Conservation (phyloP, 2,797 vertebrate genomes). For the Periparus ater region DNA sequence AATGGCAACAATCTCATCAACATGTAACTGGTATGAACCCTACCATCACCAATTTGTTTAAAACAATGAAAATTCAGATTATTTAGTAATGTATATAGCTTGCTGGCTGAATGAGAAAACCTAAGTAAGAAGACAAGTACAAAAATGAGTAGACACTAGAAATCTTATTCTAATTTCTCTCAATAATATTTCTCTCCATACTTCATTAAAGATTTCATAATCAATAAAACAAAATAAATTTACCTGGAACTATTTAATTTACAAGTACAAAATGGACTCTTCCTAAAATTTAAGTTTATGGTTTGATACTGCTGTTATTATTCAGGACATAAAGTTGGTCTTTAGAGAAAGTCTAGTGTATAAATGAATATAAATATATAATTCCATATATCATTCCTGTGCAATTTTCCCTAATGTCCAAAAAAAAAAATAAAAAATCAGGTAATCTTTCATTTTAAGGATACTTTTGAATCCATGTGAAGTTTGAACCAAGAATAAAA, state of each 20-base stretch:
- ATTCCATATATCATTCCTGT: neutral
- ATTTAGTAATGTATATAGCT: neutral
- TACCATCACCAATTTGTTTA: neutral
- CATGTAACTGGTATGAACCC: neutral
- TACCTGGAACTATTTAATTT: neutral
- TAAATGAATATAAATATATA: neutral
- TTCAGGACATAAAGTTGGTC: neutral
- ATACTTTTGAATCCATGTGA: neutral
- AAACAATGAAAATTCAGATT: neutral
- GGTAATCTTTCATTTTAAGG: neutral
- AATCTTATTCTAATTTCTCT: neutral
- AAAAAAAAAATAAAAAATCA: neutral
- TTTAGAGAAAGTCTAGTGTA: neutral
- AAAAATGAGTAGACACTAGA: neutral
- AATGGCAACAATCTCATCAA: neutral
- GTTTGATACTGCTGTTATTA: neutral
- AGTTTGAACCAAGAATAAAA: neutral
- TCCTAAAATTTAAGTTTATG: neutral
- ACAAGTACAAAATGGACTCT: neutral
- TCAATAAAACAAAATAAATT: neutral
- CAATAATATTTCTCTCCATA: neutral
- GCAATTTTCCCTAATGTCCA: neutral
- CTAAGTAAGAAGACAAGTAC: neutral
- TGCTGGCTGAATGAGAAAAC: neutral
- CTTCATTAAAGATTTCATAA: neutral